Evolutionary conservation across 2,888 invertebrate genomes (phyloP).

Genomic region (Polyploca ridens): DNA sequence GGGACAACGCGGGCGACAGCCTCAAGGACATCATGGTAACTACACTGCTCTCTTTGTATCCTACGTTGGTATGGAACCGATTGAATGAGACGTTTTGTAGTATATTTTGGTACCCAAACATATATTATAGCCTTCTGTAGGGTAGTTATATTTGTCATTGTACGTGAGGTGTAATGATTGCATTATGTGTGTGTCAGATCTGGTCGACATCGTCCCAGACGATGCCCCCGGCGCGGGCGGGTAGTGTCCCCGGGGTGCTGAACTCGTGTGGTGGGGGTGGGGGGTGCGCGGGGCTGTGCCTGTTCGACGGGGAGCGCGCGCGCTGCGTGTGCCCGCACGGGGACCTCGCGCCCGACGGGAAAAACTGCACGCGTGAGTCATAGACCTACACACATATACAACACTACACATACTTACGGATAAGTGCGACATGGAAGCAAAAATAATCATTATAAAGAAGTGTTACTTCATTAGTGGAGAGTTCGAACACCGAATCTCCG

Average conservation of each 20-base stretch:
- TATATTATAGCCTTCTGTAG: no score
- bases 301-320: conserved; percentile 87
- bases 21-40: conserved; percentile 88
- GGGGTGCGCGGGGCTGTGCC: conserved; percentile 87
- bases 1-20: conserved; percentile 86
- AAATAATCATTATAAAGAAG: no score
- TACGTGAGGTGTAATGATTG: background rate
- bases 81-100: no score
- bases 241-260: conserved; percentile 53
- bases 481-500: no score
- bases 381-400: conserved; percentile 31
- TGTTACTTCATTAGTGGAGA: no score
- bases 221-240: conserved; percentile 63
- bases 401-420: background rate
- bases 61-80: no score
- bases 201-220: conserved; percentile 39
- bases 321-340: conserved; percentile 94
- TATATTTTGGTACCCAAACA: no score
- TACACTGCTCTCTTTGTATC: background rate
- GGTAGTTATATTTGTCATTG: no score
- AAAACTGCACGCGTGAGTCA: conserved; percentile 84
- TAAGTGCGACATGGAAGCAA: no score
- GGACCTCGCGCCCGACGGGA: conserved; percentile 86
- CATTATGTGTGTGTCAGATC: background rate
- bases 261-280: conserved; percentile 28